Base-by-base conservation (phyloP, 2,888 invertebrate species). In the Arctia plantaginis region DNA sequence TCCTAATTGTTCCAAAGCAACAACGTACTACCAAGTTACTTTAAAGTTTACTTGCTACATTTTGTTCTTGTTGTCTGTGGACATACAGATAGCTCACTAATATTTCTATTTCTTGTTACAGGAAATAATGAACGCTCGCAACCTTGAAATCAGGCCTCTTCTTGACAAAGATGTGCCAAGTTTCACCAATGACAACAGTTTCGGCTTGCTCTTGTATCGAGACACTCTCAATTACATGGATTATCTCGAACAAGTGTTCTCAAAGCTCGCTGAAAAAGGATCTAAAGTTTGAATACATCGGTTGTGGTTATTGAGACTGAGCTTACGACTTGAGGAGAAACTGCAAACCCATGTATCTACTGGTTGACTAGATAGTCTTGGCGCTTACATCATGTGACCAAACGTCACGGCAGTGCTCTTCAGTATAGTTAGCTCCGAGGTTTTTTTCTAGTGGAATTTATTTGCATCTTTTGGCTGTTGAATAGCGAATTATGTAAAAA, bases 171-270 rank as follows among this genome's bases (percentile, higher is more conserved):
- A 94, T 73, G 82, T 93, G 44, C 93, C 93, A 3, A 87, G 89
- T 74, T 88, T 93, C 80, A 84, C 83, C 35, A 81, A 83, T 51
- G 88, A 92, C 78, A 88, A 87, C 51, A 83, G 84, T 20, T 82
- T 87, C 69, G 91, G 90, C 12, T 82, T 93, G 33, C 88, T 92
- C 55, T 87, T 95, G 27, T 94, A 93, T 88, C 87, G 94, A 74
- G 95, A 95, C 77, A 93, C 94, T 51, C 87, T 95, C 27, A 92
- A 92, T 86, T 95, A 93, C 82, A 86, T 95, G 85, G 92, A 94
- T 78, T 94, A 93, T 83, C 83, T 95, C 44, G 83, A 81, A 3
- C 92, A 93, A 83, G 91, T 94, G 71, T 95, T 95, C 88, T 86
- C 91, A 77, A 90, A 89, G 77, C 88, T 93, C 82, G 86, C 89